phyloP scores from a whole-genome alignment of 2,888 invertebrate genomes.

The Drosophila paranaensis region DNA sequence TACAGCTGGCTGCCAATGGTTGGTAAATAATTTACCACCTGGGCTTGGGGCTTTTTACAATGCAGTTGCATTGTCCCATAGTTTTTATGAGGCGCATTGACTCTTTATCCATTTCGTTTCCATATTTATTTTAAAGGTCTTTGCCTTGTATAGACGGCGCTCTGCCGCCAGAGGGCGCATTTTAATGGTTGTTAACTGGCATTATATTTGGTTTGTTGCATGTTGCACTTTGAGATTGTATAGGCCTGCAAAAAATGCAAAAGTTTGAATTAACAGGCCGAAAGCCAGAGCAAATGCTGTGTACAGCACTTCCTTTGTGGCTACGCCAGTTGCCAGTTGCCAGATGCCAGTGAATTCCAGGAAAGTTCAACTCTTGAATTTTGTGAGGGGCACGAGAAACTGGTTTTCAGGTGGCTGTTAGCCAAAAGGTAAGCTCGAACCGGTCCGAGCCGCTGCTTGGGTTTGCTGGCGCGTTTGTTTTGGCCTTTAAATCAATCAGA shows the following conservation, averaged over 20 bases:
- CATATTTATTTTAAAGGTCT: constrained; percentile 31
- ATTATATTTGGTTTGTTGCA: constrained; percentile 20
- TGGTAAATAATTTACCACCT: constrained; percentile 28
- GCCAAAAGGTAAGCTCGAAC: constrained; percentile 49
- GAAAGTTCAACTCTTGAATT: constrained; percentile 76
- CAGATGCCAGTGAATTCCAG: constrained; percentile 65
- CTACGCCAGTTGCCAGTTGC: constrained; percentile 40
- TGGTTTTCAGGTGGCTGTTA: constrained; percentile 59
- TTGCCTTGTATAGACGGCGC: constrained; percentile 37
- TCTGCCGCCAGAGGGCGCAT: constrained; percentile 35
- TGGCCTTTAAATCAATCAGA: constrained; percentile 69
- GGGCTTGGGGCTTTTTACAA: constrained; percentile 37
- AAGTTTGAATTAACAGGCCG: constrained; percentile 54
- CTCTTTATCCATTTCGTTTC: constrained; percentile 4
- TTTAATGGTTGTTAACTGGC: constrained; percentile 15
- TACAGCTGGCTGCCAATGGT: constrained; percentile 34
- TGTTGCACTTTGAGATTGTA: constrained; percentile 31
- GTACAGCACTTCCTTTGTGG: constrained; percentile 31
- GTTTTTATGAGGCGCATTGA: constrained; percentile 23
- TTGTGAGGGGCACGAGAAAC: constrained; percentile 52
- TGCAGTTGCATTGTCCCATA: constrained; percentile 55
- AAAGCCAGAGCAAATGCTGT: constrained; percentile 19
- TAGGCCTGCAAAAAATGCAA: constrained; percentile 20
- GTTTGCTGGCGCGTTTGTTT: constrained; percentile 27
- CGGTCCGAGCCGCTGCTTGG: constrained; percentile 44